These are phyloP conservation scores for Ophion slaviceki DNA, from an alignment of 2,888 invertebrate species.

Conservation along the genomic window DNA sequence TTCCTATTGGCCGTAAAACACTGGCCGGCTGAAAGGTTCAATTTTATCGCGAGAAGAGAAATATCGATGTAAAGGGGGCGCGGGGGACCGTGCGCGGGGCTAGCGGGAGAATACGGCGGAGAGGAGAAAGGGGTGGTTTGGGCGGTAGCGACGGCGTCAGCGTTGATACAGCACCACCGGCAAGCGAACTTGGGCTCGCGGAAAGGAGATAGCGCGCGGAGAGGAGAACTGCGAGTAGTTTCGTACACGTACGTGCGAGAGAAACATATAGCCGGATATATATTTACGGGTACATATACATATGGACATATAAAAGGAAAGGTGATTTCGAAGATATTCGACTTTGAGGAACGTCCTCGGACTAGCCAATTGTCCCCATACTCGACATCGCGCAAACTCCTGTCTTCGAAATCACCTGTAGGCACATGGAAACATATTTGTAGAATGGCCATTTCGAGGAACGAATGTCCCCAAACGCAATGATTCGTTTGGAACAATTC, in stretches of 20 bases:
- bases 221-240: slow-evolving; percentile 50
- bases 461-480: too few species aligned
- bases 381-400: too few species aligned
- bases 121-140: slow-evolving; percentile 55
- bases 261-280: slow-evolving; percentile 27
- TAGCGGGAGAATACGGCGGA: slow-evolving; percentile 49
- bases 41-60: slow-evolving; percentile 81
- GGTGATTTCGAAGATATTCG: background rate
- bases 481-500: too few species aligned
- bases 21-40: slow-evolving; percentile 82
- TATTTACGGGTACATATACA: background rate
- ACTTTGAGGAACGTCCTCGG: too few species aligned
- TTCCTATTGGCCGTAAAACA: slow-evolving; percentile 83
- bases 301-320: background rate
- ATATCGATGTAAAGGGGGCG: slow-evolving; percentile 78
- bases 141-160: slow-evolving; percentile 57
- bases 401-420: too few species aligned
- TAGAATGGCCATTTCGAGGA: too few species aligned
- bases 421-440: too few species aligned
- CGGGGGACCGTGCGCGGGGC: too few species aligned
- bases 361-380: too few species aligned
- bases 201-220: slow-evolving; percentile 44
- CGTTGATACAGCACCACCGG: slow-evolving; percentile 60
- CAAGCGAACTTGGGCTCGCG: slow-evolving; percentile 54
- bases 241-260: slow-evolving; percentile 53